Percentiles rank a stretch among this genome's conserved stretches.
Conservation (phyloP, 2,888 invertebrate genomes). For the Cecidostiba fungosa region DNA sequence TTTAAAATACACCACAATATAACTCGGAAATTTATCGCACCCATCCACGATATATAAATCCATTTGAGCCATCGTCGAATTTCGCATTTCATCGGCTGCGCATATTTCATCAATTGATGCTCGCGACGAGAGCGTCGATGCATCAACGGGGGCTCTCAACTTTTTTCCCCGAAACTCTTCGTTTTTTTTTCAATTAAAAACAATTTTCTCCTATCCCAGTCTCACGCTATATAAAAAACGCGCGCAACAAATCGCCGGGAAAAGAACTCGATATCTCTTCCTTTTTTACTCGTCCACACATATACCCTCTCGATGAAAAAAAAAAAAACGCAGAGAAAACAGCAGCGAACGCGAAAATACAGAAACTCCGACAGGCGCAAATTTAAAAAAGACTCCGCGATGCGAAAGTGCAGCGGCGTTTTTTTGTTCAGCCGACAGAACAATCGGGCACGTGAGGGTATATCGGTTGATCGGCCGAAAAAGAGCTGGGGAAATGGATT, state of each 20-base stretch:
- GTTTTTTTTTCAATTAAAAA: no score
- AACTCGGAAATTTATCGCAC: no score
- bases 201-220: no score
- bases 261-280: background rate
- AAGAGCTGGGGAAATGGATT: constrained; percentile 5
- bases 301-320: background rate
- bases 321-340: background rate
- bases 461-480: constrained; percentile 19
- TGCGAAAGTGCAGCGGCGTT: background rate
- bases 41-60: no score
- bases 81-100: background rate
- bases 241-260: background rate
- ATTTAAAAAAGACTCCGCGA: background rate
- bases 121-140: no score
- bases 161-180: background rate
- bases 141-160: background rate
- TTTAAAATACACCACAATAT: no score
- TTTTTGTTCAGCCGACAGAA: background rate
- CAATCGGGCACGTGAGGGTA: background rate
- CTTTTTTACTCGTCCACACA: background rate
- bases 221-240: no score
- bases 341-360: background rate
- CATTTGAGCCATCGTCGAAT: background rate
- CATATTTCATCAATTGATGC: background rate
- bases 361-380: background rate